These are phyloP conservation scores for Eolophus roseicapilla DNA, from an alignment of 2,113 vertebrate genomes.

Conservation along the genomic window DNA sequence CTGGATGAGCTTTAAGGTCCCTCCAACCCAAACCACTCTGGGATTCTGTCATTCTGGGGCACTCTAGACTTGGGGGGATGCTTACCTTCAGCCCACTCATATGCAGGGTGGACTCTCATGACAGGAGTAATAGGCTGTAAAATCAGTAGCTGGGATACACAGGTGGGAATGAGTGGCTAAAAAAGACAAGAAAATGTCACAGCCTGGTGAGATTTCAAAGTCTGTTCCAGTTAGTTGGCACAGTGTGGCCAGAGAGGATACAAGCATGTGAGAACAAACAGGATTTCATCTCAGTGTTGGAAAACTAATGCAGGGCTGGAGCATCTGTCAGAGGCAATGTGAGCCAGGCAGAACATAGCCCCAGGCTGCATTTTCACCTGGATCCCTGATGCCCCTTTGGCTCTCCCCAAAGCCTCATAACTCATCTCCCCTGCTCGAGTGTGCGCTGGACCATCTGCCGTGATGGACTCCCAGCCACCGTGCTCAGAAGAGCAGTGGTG, in stretches of 20 bases:
- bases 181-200: no score
- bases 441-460: rapidly evolving
- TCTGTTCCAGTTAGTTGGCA: not conserved
- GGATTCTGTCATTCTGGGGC: no score
- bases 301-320: not conserved
- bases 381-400: not conserved
- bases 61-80: no score
- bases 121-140: no score
- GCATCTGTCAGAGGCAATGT: not conserved
- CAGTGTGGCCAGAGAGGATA: not conserved
- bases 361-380: not conserved
- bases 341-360: not conserved
- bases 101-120: no score
- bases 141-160: no score
- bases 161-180: no score
- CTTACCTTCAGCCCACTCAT: no score
- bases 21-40: no score
- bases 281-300: not conserved
- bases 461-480: not conserved
- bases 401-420: not conserved
- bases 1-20: no score
- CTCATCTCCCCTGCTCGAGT: not conserved
- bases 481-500: not conserved
- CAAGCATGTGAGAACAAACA: not conserved
- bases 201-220: not conserved